A percentile compares a stretch with the other conserved stretches of the same genome.
Evolutionary conservation across 2,797 vertebrate species (phyloP).

Genomic region (Melanogrammus aeglefinus): DNA sequence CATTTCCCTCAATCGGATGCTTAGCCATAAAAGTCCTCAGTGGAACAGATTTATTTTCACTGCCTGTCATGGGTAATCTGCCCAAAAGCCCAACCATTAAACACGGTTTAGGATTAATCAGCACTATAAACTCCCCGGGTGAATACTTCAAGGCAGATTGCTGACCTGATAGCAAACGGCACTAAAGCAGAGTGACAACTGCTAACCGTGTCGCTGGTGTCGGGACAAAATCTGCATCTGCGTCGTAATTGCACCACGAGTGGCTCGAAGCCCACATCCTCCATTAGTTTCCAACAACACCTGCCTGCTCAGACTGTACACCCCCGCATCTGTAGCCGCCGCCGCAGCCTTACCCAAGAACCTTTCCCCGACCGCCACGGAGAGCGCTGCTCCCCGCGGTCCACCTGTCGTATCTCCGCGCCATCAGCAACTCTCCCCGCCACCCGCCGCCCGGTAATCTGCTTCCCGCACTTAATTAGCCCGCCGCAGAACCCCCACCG

Average conservation of each 20-base stretch:
- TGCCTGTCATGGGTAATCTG: constrained; percentile 26
- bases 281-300: neutral
- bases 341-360: neutral
- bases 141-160: neutral
- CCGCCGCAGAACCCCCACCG: constrained; percentile 16
- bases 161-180: neutral
- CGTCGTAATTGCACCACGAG: neutral
- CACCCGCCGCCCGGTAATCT: constrained; percentile 33
- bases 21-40: neutral
- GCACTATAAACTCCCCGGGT: constrained; percentile 8
- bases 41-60: constrained; percentile 12
- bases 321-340: neutral
- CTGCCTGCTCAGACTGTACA: neutral
- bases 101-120: constrained; percentile 18
- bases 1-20: neutral
- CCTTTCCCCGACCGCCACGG: neutral
- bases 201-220: neutral
- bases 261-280: neutral
- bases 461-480: constrained; percentile 46
- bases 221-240: neutral
- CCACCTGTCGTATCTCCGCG: constrained; percentile 8
- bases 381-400: neutral
- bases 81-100: constrained; percentile 24
- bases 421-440: constrained; percentile 32
- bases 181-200: neutral